Evolutionary conservation across 2,888 invertebrate genomes (phyloP), one percentile per base, ranked within the genome.

Genomic region (Orthosia gothica): DNA sequence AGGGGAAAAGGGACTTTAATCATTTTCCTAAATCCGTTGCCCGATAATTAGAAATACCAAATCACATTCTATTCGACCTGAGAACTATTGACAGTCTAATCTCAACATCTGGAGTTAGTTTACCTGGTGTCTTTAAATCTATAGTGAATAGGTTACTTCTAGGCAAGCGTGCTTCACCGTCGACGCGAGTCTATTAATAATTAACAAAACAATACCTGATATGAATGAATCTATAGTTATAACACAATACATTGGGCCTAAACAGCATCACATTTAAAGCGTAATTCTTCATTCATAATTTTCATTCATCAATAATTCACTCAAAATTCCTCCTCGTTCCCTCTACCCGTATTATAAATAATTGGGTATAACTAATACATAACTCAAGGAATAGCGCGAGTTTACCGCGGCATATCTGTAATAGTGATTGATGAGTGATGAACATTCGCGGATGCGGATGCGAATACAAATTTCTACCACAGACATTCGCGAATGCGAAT

Each of bases 1-100:
- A 12, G 32, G n/a, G 2, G 1, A 0, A n/a, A n/a, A 32, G 16
- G 11, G n/a, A 16, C 13, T 18, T 11, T n/a, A 12, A 58, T 67
- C 11, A 23, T 50, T 58, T 45, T 50, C 15, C 9, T 32, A 78
- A 58, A 78, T 54, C 23, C 16, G n/a, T 59, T 78, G 32, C 3
- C 50, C 58, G 47, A 68, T 59, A 70, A 78, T 78, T 69, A 52
- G 23, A 58, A 77, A 59, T 59, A 54, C 47, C 18, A 5, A 59
- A 59, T 59, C 45, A 23, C n/a, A 71, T 55, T 70, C 26, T 16
- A 11, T 49, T 45, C n/a, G 45, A n/a, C 7, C 18, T 15, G 49
- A 12, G 15, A 18, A 18, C 16, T 40, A 18, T 45, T 20, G 23
- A 45, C 13, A 40, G n/a, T 26, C 47, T 16, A 3, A 70, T 57